Base-by-base conservation (phyloP, 2,888 invertebrate genomes). In the Netelia fuscicornis region DNA sequence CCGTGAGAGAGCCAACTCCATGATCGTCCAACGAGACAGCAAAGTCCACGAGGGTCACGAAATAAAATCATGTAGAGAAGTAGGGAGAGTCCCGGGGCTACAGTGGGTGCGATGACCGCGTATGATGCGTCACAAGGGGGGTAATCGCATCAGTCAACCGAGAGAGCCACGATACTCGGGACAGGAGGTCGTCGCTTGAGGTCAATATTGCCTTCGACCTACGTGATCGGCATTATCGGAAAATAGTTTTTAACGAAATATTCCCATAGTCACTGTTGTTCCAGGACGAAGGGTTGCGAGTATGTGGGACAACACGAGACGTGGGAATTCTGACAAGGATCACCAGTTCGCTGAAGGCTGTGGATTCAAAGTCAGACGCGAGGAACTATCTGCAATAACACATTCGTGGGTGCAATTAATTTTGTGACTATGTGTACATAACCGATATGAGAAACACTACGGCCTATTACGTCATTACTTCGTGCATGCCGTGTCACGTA, bases 181-280 rank as follows among this genome's bases (percentile, higher is more conserved):
- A 71, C 70, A 80, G 5, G 37, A 37, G 37, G 37, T 76, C 65
- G 17, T 58, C 54, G 70, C 37, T 37, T 6, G 37, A 48, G 62
- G 44, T 75, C 75, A 82, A 75, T 65, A 70, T 80, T 70, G 75
- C 76, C 83, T 76, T 75, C 75, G 80, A 83, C 58, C 70, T 70
- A 76, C 83, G 83, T 83, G 80, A 75, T 80, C 80, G 48, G 83
- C 62, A 80, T 80, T 37, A 20, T 56, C 30, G 68, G 30, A 65
- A 42, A 42, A 75, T 54, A 42, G 74, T 75, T 56, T 64, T 68
- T 9, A 70, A 64, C 70, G 48, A 70, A 58, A 56, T 42, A 37
- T 64, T 20, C 65, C n/a, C 56, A 71, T 48, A 64, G 48, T 65
- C 37, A 65, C 54, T 25, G 75, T 10, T 58, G 30, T 74, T 80